phyloP scores from a whole-genome alignment of 2,113 vertebrate genomes.

The Sprattus sprattus region DNA sequence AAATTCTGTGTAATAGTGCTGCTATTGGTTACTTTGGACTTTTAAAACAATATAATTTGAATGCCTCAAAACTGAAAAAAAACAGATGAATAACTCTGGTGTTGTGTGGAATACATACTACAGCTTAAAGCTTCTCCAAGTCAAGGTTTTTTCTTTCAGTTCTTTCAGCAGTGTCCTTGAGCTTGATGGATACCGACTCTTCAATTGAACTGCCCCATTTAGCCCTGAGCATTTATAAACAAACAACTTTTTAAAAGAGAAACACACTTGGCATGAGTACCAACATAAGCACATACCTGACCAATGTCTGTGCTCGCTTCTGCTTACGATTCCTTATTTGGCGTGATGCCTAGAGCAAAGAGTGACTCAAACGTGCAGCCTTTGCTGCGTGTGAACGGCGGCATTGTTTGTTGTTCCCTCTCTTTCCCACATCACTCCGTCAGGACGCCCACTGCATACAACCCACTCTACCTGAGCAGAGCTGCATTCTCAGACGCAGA shows the following conservation, averaged over 20 bases:
- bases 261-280: no score
- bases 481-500: not conserved
- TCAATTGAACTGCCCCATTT: not conserved
- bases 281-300: not conserved
- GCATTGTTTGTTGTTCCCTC: not conserved
- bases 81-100: no score
- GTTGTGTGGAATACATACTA: not conserved
- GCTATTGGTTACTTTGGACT: no score
- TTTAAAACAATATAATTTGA: not conserved
- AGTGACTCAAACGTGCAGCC: not conserved
- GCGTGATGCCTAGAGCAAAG: not conserved
- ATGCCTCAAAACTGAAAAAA: not conserved
- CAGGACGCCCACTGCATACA: not conserved
- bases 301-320: not conserved
- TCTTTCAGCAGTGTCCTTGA: not conserved
- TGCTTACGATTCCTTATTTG: not conserved
- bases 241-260: no score
- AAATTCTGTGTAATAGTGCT: no score
- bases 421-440: not conserved
- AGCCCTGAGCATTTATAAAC: not conserved
- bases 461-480: not conserved
- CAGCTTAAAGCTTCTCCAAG: not conserved
- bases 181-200: not conserved
- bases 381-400: not conserved
- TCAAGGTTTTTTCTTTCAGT: not conserved